These are phyloP conservation scores for Takifugu ocellatus DNA, from an alignment of 2,797 vertebrate genomes.

Conservation along the genomic window DNA sequence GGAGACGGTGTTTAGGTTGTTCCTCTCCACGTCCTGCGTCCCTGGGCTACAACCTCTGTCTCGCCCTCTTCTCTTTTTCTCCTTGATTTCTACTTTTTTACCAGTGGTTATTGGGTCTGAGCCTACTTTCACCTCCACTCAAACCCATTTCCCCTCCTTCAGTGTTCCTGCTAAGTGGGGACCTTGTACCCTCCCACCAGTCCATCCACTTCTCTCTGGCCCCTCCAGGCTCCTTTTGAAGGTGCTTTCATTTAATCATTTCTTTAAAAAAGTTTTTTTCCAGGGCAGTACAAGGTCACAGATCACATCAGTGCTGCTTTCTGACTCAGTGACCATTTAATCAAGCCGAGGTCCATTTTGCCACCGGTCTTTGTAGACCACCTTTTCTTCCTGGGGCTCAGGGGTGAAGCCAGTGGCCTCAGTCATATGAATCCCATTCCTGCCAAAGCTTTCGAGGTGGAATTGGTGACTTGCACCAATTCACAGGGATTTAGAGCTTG, in stretches of 20 bases:
- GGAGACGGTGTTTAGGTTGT: slow-evolving; percentile 21
- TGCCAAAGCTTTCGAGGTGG: slow-evolving; percentile 64
- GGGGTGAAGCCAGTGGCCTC: slow-evolving; percentile 79
- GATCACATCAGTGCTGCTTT: slow-evolving; percentile 88
- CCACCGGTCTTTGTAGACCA: slow-evolving; percentile 69
- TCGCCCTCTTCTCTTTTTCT: slow-evolving; percentile 14
- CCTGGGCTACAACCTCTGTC: slow-evolving; percentile 10
- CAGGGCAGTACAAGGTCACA: slow-evolving; percentile 74
- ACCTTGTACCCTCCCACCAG: slow-evolving; percentile 65
- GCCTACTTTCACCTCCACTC: slow-evolving; percentile 38
- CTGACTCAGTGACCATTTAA: slow-evolving; percentile 90
- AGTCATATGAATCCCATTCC: slow-evolving; percentile 70
- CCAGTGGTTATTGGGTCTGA: slow-evolving; percentile 57
- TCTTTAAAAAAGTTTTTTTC: slow-evolving; percentile 71
- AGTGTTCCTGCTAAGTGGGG: slow-evolving; percentile 67
- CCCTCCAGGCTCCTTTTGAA: slow-evolving; percentile 75
- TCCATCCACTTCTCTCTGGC: slow-evolving; percentile 55
- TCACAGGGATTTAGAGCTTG: slow-evolving; percentile 70
- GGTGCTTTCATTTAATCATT: slow-evolving; percentile 85
- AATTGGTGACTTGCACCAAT: slow-evolving; percentile 69
- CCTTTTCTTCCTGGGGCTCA: slow-evolving; percentile 80
- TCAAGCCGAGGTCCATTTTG: slow-evolving; percentile 86
- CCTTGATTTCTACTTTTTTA: slow-evolving; percentile 28
- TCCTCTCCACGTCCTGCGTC: slow-evolving; percentile 5
- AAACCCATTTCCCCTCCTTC: slow-evolving; percentile 49